Conservation (phyloP, 2,113 vertebrate genomes). For the Thamnophis sirtalis region DNA sequence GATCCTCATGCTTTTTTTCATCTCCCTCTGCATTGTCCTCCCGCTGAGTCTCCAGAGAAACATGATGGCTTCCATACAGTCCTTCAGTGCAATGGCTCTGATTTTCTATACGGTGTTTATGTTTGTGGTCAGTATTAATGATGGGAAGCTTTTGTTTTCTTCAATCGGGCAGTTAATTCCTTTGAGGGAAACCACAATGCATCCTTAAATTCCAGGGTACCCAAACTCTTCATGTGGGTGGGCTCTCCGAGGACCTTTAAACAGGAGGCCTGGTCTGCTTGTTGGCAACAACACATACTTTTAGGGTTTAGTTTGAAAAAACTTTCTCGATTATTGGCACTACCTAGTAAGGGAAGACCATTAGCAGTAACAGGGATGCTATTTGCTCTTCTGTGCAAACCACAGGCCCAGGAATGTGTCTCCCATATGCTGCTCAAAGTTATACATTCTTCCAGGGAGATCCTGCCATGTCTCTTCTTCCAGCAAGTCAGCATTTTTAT, state of each 20-base stretch:
- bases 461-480: neutral
- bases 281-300: neutral
- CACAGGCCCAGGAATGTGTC: neutral
- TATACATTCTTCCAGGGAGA: neutral
- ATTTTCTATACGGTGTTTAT: constrained; percentile 94
- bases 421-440: neutral
- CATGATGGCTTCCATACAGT: constrained; percentile 98
- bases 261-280: neutral
- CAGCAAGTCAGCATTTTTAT: constrained; percentile 7
- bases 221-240: constrained; percentile 42
- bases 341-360: neutral
- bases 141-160: neutral
- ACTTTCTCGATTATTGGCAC: neutral
- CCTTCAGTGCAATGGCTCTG: constrained; percentile 97
- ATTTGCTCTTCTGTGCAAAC: neutral
- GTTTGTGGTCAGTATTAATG: constrained; percentile 84
- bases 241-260: neutral
- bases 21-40: constrained; percentile 91
- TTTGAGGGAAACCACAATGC: constrained; percentile 75
- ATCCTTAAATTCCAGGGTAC: constrained; percentile 78
- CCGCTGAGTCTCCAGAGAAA: constrained; percentile 96
- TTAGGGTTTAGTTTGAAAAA: neutral
- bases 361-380: neutral
- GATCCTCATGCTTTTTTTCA: constrained; percentile 79
- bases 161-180: constrained; percentile 50